These are phyloP conservation scores for Priocnemis perturbator DNA, from an alignment of 2,888 invertebrate genomes.

Conservation along the genomic window DNA sequence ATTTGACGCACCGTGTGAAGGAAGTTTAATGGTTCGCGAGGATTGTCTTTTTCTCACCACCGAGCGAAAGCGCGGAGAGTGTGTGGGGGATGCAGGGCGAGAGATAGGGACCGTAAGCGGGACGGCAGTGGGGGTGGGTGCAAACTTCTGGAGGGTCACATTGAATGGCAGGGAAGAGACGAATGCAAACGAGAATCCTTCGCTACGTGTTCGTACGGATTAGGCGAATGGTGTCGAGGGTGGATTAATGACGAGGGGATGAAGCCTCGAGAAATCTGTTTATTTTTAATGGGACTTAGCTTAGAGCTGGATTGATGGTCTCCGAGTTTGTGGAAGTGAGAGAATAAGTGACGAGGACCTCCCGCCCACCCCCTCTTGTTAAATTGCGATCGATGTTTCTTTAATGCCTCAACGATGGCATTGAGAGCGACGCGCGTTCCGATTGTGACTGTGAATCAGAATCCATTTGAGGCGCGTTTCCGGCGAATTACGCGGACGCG, in stretches of 20 bases:
- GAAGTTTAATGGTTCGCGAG: constrained; percentile 6
- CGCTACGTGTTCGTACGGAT: constrained; percentile 32
- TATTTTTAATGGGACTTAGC: constrained; percentile 40
- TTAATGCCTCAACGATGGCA: constrained; percentile 28
- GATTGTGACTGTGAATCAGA: too few relatives aligned
- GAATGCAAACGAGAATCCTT: constrained; percentile 43
- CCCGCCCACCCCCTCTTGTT: constrained; percentile 15
- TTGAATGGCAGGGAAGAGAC: constrained; percentile 11
- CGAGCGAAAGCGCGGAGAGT: too few relatives aligned
- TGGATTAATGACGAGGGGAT: constrained; percentile 38
- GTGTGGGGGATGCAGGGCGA: background rate
- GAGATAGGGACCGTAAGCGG: background rate
- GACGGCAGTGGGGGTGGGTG: background rate
- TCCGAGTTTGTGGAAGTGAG: background rate
- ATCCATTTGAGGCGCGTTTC: too few relatives aligned
- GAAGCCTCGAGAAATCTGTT: constrained; percentile 43
- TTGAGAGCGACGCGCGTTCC: background rate
- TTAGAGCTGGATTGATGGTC: constrained; percentile 26
- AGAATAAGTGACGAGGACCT: background rate
- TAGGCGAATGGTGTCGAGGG: constrained; percentile 29
- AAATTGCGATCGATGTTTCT: constrained; percentile 29
- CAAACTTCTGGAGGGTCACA: background rate
- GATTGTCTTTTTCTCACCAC: background rate
- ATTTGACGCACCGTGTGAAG: constrained; percentile 25
- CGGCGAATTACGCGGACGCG: too few relatives aligned